These are phyloP conservation scores for Delphinapterus leucas DNA, from an alignment of 2,113 vertebrate genomes.

Conservation along the genomic window DNA sequence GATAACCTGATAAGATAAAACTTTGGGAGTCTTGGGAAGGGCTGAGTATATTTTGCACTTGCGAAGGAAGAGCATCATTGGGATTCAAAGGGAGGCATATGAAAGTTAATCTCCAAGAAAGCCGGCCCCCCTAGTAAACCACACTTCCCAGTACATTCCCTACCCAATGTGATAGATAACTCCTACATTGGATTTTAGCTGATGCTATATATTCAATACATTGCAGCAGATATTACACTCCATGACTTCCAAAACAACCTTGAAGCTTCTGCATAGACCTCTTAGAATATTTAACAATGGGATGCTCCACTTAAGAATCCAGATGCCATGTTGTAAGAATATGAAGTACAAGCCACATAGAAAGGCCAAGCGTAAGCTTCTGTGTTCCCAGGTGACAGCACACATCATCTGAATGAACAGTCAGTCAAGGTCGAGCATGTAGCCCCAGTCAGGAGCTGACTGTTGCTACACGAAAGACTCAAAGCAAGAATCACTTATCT, in stretches of 20 bases:
- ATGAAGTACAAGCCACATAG: not conserved
- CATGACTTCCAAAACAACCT: not conserved
- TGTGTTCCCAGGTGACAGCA: not conserved
- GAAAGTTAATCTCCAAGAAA: not conserved
- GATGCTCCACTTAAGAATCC: not conserved
- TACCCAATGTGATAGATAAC: not conserved
- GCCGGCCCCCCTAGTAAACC: not conserved
- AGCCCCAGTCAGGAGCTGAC: not conserved
- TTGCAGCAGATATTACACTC: not conserved
- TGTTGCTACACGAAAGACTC: not conserved
- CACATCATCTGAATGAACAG: not conserved
- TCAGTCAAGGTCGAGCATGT: not conserved
- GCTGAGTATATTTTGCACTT: not conserved
- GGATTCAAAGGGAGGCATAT: not conserved
- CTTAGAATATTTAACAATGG: not conserved
- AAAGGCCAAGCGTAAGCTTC: not conserved
- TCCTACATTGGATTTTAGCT: not conserved
- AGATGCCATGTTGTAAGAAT: not conserved
- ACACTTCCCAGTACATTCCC: not conserved
- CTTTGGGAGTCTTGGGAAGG: not conserved
- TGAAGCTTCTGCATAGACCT: not conserved
- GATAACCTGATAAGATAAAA: not conserved
- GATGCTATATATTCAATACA: not conserved
- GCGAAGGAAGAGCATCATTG: not conserved
- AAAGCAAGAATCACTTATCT: not conserved